These are phyloP conservation scores for Hippolais icterina DNA, from an alignment of 2,113 vertebrate species.

Conservation along the genomic window DNA sequence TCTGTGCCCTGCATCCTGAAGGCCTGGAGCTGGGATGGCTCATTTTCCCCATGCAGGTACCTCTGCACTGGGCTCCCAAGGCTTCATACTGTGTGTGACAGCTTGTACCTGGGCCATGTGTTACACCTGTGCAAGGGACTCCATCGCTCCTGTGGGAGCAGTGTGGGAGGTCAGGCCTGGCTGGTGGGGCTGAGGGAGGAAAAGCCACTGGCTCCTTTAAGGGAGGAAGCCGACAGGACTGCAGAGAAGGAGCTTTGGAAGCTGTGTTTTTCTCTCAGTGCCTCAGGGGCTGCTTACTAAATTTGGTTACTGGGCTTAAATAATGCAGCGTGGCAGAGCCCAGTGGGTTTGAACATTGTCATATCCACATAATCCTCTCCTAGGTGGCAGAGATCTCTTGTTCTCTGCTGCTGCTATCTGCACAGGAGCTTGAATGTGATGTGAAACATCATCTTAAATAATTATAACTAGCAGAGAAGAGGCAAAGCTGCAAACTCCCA, in stretches of 20 bases:
- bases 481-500: constrained; percentile 57
- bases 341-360: constrained; percentile 66
- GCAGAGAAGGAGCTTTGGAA: constrained; percentile 52
- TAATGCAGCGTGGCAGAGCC: constrained; percentile 67
- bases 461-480: constrained; percentile 62
- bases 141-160: neutral
- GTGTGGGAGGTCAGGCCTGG: neutral
- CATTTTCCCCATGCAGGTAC: neutral
- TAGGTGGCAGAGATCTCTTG: constrained; percentile 57
- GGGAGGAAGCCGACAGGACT: neutral
- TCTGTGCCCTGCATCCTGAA: neutral
- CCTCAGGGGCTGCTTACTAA: constrained; percentile 66
- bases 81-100: neutral
- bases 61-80: neutral
- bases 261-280: constrained; percentile 15
- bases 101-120: neutral
- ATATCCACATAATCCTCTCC: constrained; percentile 56
- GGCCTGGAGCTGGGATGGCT: neutral
- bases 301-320: constrained; percentile 70
- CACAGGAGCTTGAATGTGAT: constrained; percentile 52
- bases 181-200: neutral
- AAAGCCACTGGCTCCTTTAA: constrained; percentile 34
- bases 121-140: neutral
- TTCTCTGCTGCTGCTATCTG: constrained; percentile 20
- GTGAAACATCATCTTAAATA: constrained; percentile 66